Conservation (phyloP, 1,140 invertebrate genomes). For the Delia radicum region DNA sequence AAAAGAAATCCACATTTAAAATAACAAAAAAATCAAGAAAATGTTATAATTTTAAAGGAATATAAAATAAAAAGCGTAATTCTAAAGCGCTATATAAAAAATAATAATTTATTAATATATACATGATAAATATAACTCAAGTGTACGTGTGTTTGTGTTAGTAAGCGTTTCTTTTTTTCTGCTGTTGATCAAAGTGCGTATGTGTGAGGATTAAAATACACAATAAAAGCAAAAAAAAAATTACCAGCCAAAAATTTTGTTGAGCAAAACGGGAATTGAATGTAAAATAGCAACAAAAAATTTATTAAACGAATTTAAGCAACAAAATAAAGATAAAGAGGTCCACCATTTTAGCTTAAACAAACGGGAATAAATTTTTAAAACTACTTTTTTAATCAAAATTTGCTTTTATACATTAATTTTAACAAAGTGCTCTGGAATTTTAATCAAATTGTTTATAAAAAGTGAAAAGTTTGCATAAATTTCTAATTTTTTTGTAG, state of each 20-base stretch:
- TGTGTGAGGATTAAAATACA: not conserved
- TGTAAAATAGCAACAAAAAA: not conserved
- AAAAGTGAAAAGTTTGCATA: not conserved
- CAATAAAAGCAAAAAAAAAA: not conserved
- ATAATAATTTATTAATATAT: not conserved
- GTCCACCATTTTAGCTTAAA: not conserved
- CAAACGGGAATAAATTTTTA: not conserved
- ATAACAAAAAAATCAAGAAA: not conserved
- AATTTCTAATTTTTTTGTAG: not conserved
- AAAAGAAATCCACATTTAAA: not conserved
- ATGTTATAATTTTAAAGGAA: not conserved
- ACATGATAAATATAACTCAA: slow-evolving; percentile 3
- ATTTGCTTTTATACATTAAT: not conserved
- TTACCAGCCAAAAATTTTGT: not conserved
- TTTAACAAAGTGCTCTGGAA: not conserved
- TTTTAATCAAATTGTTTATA: not conserved
- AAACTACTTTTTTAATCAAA: not conserved
- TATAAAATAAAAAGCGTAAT: not conserved
- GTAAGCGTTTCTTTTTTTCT: not conserved
- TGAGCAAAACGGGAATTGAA: not conserved
- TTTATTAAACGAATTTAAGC: not conserved
- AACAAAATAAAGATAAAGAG: not conserved
- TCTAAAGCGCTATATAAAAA: not conserved
- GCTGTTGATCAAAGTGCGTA: not conserved
- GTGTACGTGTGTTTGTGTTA: not conserved